These are phyloP conservation scores for Montipora cactus DNA, from an alignment of 64 coral and sea anemone species.

Conservation along the genomic window DNA sequence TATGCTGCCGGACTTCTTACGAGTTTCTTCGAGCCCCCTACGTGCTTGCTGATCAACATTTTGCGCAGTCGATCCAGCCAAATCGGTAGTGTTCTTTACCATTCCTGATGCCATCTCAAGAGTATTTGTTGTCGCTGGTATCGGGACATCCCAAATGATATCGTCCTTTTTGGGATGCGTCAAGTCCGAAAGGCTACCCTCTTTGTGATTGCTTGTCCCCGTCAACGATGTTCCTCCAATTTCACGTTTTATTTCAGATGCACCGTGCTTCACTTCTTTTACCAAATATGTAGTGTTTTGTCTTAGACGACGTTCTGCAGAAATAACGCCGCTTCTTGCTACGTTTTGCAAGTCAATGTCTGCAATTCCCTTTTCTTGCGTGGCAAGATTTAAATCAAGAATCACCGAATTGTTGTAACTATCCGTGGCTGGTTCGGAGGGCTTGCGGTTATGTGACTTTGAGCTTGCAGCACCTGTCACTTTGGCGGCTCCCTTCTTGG, in stretches of 20 bases:
- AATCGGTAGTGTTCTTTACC: slow-evolving; percentile 7
- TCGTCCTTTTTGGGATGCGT: background rate
- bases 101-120: slow-evolving; percentile 44
- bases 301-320: slow-evolving; percentile 18
- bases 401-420: slow-evolving; percentile 20
- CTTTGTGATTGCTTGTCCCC: background rate
- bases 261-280: background rate
- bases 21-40: slow-evolving; percentile 67
- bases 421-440: background rate
- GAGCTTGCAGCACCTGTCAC: slow-evolving; percentile 1
- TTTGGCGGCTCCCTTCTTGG: background rate
- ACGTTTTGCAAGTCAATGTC: background rate
- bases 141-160: background rate
- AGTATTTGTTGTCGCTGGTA: background rate
- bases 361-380: background rate
- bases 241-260: background rate
- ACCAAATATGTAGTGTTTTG: background rate
- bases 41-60: slow-evolving; percentile 49
- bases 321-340: slow-evolving; percentile 22
- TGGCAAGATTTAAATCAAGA: slow-evolving; percentile 16
- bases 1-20: slow-evolving; percentile 78
- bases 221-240: background rate
- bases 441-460: background rate
- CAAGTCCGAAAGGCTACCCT: background rate
- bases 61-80: slow-evolving; percentile 45